A percentile compares a stretch with the other conserved stretches of the same genome.
phyloP scores from a whole-genome alignment of 2,113 vertebrate species.

The Actenoides hombroni region DNA sequence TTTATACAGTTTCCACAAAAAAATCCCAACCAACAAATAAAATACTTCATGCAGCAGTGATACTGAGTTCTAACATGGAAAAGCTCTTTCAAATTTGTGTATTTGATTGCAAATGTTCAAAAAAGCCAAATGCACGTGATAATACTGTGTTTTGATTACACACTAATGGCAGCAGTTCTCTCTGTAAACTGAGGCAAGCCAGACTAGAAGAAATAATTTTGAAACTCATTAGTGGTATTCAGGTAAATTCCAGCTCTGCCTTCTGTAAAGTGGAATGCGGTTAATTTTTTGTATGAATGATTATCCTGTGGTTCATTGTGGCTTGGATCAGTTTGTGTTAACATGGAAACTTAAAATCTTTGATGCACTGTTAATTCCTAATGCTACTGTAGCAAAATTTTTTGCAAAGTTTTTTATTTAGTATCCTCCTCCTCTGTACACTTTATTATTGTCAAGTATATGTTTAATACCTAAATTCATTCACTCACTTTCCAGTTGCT shows the following conservation, averaged over 20 bases:
- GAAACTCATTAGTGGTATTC: constrained; percentile 1
- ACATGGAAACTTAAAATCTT: constrained; percentile 43
- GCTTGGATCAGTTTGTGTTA: constrained; percentile 30
- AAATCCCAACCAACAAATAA: not conserved
- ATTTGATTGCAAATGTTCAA: not conserved
- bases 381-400: constrained; percentile 61
- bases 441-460: not conserved
- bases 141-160: not conserved
- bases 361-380: constrained; percentile 61
- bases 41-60: not conserved
- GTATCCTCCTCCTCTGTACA: not conserved
- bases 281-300: constrained; percentile 32
- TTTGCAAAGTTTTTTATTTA: constrained; percentile 32
- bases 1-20: constrained; percentile 9
- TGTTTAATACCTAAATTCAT: constrained; percentile 29
- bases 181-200: not conserved
- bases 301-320: constrained; percentile 30
- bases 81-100: not conserved
- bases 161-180: not conserved
- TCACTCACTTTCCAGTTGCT: not conserved
- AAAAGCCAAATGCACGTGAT: not conserved
- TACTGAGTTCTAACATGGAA: not conserved
- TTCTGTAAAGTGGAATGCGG: not conserved
- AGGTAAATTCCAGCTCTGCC: constrained; percentile 33
- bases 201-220: not conserved